Conservation (phyloP, 2,888 invertebrate species). For the Helicoverpa assulta region DNA sequence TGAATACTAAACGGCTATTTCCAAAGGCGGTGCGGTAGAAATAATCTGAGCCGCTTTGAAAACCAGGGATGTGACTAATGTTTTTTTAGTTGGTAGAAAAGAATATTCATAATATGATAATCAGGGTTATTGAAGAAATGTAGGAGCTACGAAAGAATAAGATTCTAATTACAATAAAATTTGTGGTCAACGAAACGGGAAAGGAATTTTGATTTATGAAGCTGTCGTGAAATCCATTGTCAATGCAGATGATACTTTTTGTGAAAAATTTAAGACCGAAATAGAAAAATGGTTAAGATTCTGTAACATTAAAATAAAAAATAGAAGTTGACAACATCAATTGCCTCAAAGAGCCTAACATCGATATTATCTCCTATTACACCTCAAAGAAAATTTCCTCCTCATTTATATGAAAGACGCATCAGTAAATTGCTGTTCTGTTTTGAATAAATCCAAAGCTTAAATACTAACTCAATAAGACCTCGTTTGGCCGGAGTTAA, state of each 20-base stretch:
- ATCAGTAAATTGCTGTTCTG: conserved; percentile 77
- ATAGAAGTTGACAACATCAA: background rate
- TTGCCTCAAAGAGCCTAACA: conserved; percentile 47
- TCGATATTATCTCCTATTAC: conserved; percentile 6
- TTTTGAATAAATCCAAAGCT: conserved; percentile 85
- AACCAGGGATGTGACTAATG: conserved; percentile 72
- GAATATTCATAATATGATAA: conserved; percentile 81
- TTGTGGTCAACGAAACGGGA: background rate
- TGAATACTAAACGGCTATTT: conserved; percentile 86
- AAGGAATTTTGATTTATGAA: conserved; percentile 3
- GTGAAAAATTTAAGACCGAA: background rate
- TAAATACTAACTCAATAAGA: conserved; percentile 86
- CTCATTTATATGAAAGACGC: conserved; percentile 79
- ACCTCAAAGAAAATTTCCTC: conserved; percentile 39
- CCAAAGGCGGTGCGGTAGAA: conserved; percentile 76
- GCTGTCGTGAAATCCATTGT: background rate
- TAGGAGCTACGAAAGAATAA: conserved; percentile 47
- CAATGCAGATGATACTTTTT: background rate
- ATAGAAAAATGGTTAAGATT: background rate
- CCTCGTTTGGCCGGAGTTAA: conserved; percentile 79
- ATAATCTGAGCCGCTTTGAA: conserved; percentile 73
- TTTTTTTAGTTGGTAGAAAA: conserved; percentile 64
- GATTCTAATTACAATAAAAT: conserved; percentile 30
- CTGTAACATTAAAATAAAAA: background rate
- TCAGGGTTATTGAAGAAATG: conserved; percentile 59